phyloP scores from a whole-genome alignment of 2,113 vertebrate genomes.

The Stigmatopora nigra region DNA sequence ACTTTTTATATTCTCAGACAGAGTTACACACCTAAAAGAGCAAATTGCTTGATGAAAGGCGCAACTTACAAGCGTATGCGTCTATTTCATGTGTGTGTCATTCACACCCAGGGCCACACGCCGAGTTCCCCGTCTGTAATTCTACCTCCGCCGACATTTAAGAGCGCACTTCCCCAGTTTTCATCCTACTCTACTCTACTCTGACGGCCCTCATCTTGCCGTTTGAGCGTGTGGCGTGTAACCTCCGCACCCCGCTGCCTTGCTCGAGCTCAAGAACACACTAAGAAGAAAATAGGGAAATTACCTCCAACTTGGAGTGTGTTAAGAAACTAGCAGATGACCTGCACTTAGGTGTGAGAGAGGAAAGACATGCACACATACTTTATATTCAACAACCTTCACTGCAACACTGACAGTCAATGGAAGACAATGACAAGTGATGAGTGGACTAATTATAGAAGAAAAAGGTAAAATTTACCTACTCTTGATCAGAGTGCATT shows the following conservation, averaged over 20 bases:
- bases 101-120: slow-evolving; percentile 58
- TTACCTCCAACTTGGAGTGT: not conserved
- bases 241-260: slow-evolving; percentile 43
- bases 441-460: slow-evolving; percentile 42
- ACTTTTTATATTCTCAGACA: not conserved
- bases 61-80: slow-evolving; percentile 16
- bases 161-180: slow-evolving; percentile 48
- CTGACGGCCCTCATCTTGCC: slow-evolving; percentile 40
- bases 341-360: slow-evolving; percentile 24
- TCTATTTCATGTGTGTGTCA: slow-evolving; percentile 52
- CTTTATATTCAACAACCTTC: slow-evolving; percentile 69
- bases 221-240: slow-evolving; percentile 31
- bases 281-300: not conserved
- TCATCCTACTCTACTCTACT: slow-evolving; percentile 25
- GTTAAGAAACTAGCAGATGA: not conserved
- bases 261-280: slow-evolving; percentile 27
- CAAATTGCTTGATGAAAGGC: slow-evolving; percentile 37
- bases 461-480: slow-evolving; percentile 85
- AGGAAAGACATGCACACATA: slow-evolving; percentile 32
- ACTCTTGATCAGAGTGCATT: slow-evolving; percentile 99
- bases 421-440: slow-evolving; percentile 59
- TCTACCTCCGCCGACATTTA: slow-evolving; percentile 67
- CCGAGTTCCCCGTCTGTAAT: slow-evolving; percentile 66
- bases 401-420: slow-evolving; percentile 45
- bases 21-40: slow-evolving; percentile 48